These are phyloP conservation scores for Phengaris arion DNA, from an alignment of 2,888 invertebrate species.

Conservation along the genomic window DNA sequence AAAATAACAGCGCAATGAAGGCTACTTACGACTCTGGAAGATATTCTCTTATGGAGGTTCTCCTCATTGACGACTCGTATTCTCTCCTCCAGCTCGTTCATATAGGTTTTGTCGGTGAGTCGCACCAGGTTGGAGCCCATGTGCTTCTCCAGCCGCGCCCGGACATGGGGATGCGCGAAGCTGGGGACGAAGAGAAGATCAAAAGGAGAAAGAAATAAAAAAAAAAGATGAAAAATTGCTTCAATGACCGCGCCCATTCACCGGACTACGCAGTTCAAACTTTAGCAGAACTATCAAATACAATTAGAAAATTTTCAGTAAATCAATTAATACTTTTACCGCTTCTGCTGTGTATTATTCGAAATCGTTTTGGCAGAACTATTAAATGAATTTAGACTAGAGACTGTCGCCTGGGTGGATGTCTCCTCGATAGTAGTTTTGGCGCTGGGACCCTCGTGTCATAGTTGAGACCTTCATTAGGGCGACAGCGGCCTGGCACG, in stretches of 20 bases:
- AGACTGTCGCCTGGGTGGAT: constrained; percentile 46
- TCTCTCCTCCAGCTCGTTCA: constrained; percentile 82
- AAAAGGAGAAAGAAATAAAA: constrained; percentile 7
- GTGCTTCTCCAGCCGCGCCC: constrained; percentile 82
- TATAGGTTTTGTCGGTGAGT: constrained; percentile 83
- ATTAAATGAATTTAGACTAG: constrained; percentile 40
- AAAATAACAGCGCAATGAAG: background rate
- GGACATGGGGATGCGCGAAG: constrained; percentile 82
- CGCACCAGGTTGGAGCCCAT: constrained; percentile 85
- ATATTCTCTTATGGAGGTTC: constrained; percentile 81
- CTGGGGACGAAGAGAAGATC: constrained; percentile 52
- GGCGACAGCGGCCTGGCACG: constrained; percentile 67
- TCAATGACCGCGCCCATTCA: background rate
- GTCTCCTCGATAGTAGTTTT: constrained; percentile 65
- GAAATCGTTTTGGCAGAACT: constrained; percentile 54
- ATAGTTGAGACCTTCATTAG: constrained; percentile 68
- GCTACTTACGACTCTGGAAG: constrained; percentile 79
- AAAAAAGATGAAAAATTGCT: background rate
- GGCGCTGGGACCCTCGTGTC: constrained; percentile 70
- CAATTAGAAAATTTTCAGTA: background rate
- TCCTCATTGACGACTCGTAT: constrained; percentile 83
- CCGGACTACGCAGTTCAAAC: background rate
- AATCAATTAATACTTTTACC: constrained; percentile 37
- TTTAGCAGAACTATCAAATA: background rate
- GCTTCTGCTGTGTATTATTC: constrained; percentile 46